Evolutionary conservation across 2,113 vertebrate genomes (phyloP), one percentile per base, ranked within the genome.

Genomic region (Cervus canadensis): DNA sequence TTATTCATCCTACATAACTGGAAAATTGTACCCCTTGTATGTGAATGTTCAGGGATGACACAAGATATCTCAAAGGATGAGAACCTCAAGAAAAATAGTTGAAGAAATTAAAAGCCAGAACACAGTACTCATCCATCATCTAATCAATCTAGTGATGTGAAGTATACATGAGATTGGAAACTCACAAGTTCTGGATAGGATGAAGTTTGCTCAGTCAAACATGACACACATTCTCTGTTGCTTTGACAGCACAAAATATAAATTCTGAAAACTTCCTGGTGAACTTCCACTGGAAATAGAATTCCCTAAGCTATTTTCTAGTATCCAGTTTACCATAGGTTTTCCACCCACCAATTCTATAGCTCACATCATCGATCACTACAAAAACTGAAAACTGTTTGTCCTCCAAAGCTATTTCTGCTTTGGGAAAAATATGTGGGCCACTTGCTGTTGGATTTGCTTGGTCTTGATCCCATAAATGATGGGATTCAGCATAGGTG

Each of bases 401-500:
- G 10, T 33, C 13, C 60, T 33, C 28, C 28, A 57, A 36, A 14
- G 30, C 57, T 71, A 88, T 62, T 54, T 64, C 21, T 45, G 36
- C 59, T 52, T 76, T 89, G 30, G 10, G 33, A 52, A 64, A 10
- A 91, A 48, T 6, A 85, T 5, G 1, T 64, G 30, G 56, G 59
- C n/a, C 14, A 78, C 19, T 5, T 71, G 54, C 1, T 71, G 36
- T 50, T 52, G 45, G 28, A 95, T 97, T 62, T 98, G 50, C 2
- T 98, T 98, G 33, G 93, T 98, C 95, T 96, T 98, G 36, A 97
- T 96, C 14, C 97, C 91, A 0, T 96, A 98, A 83, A 98, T 97
- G 26, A 98, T 94, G 1, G 96, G 98, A 59, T 98, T 98, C 56
- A 98, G 50, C 86, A 98, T 81, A 0, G 98, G 60, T 0, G 97